A percentile compares a stretch with the other conserved stretches of the same genome.
Conservation (phyloP, 2,113 vertebrate species). For the Puffinus mauretanicus region DNA sequence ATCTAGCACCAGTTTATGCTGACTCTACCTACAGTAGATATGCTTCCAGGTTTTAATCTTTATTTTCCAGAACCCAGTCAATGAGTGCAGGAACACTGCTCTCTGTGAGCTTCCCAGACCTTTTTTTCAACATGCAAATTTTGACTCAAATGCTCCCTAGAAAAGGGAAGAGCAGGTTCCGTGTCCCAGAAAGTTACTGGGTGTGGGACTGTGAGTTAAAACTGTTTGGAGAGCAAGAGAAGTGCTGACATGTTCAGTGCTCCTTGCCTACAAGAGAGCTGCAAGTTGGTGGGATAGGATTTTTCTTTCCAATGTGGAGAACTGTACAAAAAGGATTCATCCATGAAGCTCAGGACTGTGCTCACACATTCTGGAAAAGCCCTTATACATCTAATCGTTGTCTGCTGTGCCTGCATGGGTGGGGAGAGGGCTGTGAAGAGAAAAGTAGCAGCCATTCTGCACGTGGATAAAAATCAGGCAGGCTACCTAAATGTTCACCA, state of each 20-base stretch:
- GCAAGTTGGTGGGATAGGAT: background rate
- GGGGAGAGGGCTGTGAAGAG: background rate
- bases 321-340: background rate
- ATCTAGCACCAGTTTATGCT: background rate
- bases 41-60: background rate
- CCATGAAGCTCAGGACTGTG: background rate
- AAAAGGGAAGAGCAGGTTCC: background rate
- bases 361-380: background rate
- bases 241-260: background rate
- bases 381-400: background rate
- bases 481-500: background rate
- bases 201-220: background rate
- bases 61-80: background rate
- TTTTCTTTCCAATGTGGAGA: background rate
- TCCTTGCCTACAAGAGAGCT: background rate
- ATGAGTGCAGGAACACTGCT: background rate
- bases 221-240: background rate
- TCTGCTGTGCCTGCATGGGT: background rate
- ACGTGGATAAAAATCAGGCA: background rate
- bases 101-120: background rate
- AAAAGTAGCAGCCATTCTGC: background rate
- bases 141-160: background rate
- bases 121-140: background rate
- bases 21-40: background rate
- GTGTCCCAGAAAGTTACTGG: background rate